These are phyloP conservation scores for Pyrgilauda ruficollis DNA, from an alignment of 2,113 vertebrate species.

Conservation along the genomic window DNA sequence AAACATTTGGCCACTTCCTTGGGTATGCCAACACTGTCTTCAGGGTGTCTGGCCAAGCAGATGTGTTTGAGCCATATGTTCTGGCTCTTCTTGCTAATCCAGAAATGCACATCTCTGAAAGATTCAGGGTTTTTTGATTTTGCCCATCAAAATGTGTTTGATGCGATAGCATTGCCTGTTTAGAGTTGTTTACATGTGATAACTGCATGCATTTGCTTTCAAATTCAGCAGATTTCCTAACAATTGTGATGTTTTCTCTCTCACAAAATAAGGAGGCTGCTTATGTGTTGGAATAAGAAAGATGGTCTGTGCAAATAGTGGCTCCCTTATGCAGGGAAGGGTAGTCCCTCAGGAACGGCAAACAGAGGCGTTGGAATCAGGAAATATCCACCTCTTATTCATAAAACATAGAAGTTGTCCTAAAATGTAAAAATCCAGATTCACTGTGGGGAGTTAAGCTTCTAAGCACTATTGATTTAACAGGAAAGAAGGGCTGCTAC, in stretches of 20 bases:
- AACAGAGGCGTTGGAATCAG: neutral
- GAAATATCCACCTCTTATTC: neutral
- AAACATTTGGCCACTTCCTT: neutral
- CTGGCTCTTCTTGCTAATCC: neutral
- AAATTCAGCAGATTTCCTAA: constrained; percentile 10
- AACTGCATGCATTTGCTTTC: neutral
- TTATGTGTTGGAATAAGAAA: constrained; percentile 16
- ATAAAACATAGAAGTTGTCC: neutral
- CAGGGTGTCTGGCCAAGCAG: neutral
- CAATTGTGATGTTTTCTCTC: constrained; percentile 30
- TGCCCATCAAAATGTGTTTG: neutral
- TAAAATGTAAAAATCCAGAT: neutral
- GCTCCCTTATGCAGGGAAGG: neutral
- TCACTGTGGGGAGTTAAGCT: neutral
- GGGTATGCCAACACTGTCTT: neutral
- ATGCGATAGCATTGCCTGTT: neutral
- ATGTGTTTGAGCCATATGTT: neutral
- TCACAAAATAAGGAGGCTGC: neutral
- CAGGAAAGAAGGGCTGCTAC: neutral
- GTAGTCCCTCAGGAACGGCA: neutral
- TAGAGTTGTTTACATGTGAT: neutral
- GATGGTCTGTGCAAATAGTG: neutral
- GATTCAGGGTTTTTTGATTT: neutral
- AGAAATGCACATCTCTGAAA: neutral
- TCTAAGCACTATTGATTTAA: neutral